Conservation (phyloP, 2,888 invertebrate species). For the Caradrina kadenii region DNA sequence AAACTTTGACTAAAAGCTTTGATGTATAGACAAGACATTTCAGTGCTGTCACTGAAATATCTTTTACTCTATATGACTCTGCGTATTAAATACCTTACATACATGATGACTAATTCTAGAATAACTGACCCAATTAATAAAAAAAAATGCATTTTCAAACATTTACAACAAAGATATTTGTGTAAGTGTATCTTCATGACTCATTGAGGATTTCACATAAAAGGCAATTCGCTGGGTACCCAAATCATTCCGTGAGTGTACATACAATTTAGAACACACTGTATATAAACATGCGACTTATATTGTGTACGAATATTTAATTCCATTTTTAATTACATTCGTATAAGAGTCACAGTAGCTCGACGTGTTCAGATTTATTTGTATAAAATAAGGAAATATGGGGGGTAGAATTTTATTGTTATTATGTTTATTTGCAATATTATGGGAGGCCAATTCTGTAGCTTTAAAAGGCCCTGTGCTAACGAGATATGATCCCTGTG, state of each 20-base stretch:
- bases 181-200: constrained; percentile 71
- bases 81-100: constrained; percentile 5
- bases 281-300: constrained; percentile 61
- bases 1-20: not conserved
- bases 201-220: constrained; percentile 80
- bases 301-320: constrained; percentile 23
- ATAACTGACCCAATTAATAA: constrained; percentile 72
- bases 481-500: constrained; percentile 84
- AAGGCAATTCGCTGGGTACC: constrained; percentile 65
- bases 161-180: constrained; percentile 68
- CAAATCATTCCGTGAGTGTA: constrained; percentile 49
- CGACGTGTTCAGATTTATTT: constrained; percentile 14
- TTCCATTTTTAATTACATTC: constrained; percentile 5
- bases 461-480: constrained; percentile 77
- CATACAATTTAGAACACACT: constrained; percentile 67
- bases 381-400: constrained; percentile 20
- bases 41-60: no score
- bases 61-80: no score
- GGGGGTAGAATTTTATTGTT: constrained; percentile 35
- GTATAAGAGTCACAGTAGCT: constrained; percentile 13
- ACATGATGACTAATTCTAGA: constrained; percentile 70
- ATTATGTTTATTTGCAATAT: constrained; percentile 50
- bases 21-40: not conserved
- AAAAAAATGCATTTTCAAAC: constrained; percentile 57
- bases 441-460: constrained; percentile 72